Evolutionary conservation across 1,140 invertebrate genomes (phyloP), one percentile per base, ranked within the genome.

Genomic region (Uloborus diversus): DNA sequence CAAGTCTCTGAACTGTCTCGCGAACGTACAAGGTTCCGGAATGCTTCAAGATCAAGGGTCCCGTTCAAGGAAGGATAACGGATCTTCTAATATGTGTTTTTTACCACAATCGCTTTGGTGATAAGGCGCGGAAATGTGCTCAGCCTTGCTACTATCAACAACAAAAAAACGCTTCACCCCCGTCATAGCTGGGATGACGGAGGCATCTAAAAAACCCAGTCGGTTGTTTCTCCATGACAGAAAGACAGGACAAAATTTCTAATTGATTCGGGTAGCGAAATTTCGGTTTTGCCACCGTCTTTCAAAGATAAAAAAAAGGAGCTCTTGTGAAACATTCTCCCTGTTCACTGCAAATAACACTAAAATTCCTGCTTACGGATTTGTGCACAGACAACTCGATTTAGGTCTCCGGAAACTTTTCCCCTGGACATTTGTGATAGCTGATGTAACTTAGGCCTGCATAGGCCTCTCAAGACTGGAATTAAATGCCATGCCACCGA

Each of bases 381-480:
- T 25, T 23, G 4, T 28, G 14, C 20, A 23, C 7, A 23, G 2
- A 42, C 27, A 42, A 23, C 27, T 81, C 9, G 49, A 81, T 47
- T 35, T 81, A 11, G 42, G 61, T 17, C 57, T 81, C 4, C 27
- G 47, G 4, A 28, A 51, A 28, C 23, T 23, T 3, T 71, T 81
- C 59, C 30, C 20, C 3, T 82, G 65, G 56, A 33, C 28, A 27
- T 82, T 82, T 59, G 14, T 81, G 4, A 28, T 82, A 11, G 68
- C 79, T 20, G 79, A 80, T 57, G 76, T 82, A 3, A 30, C 78
- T 23, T 49, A 37, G 25, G 25, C 81, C 20, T 85, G 28, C 88
- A 89, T 83, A 79, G 86, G 1, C 62, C 83, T 51, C 78, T 89
- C 13, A 88, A 89, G 80, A 56, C 84, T n/a, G 83, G 86, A 0